Base-by-base conservation (phyloP, 2,888 invertebrate species). In the Toxonevra muliebris region DNA sequence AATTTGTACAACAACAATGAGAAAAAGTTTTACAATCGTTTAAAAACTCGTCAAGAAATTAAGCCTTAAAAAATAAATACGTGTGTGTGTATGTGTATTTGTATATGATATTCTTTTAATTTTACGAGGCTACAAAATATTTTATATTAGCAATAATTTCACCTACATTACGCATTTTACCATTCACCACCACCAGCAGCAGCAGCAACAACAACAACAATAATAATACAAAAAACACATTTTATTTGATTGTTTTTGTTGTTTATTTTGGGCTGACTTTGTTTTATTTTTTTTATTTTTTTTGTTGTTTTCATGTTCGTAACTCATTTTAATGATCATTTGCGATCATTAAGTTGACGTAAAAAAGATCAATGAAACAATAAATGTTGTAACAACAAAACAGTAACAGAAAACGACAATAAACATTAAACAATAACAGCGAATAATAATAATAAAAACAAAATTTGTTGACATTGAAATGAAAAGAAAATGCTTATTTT, bases 1-100 rank as follows among this genome's bases (percentile, higher is more conserved):
- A 50, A 58, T 65, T 57, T 65, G 52, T 52, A 63, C 19, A 54
- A 41, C 52, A 63, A 48, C 60, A 60, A 59, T 45, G 40, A 30
- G 41, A 45, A 59, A 54, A 41, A 42, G n/a, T 81, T 82, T 82
- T 82, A 82, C 82, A 80, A 82, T 79, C 84, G 82, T 84, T 84
- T 84, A 83, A 84, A 83, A 83, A 81, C 80, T 79, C 82, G 82
- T 84, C 81, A 83, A 84, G 84, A 80, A 80, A 78, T 77, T 76
- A 79, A 80, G 78, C 79, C 78, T 82, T 80, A 80, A 81, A 82
- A 67, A 57, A 66, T n/a, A n/a, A 50, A 70, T 67, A 20, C n/a
- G 12, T 43, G 17, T 4, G 30, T 30, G 19, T 65, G 65, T 45
- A 54, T 60, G 19, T 17, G 40, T 58, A 40, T 41, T 19, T 50